These are phyloP conservation scores for Greenwoodochromis staneri DNA, from an alignment of 2,113 vertebrate species.

Conservation along the genomic window DNA sequence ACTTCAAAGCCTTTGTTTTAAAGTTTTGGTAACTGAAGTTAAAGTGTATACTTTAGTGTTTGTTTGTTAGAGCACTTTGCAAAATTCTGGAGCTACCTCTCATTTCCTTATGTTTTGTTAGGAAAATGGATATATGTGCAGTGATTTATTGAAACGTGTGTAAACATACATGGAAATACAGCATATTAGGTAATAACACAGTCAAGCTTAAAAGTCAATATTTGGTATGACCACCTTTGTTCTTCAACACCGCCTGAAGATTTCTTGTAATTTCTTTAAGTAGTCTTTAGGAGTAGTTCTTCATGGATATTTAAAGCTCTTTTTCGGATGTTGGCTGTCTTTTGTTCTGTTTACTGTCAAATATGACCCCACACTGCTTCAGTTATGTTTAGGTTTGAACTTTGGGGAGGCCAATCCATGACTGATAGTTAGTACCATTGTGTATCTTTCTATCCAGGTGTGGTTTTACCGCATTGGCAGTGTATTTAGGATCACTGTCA, in stretches of 20 bases:
- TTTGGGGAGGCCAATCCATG: background rate
- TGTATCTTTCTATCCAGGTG: background rate
- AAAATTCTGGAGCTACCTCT: background rate
- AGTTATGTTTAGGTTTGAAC: background rate
- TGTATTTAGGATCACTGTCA: background rate
- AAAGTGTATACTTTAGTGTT: background rate
- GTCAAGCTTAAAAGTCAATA: background rate
- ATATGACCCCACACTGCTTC: background rate
- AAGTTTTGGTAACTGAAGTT: background rate
- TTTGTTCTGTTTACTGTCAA: background rate
- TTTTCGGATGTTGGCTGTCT: background rate
- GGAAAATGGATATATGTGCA: background rate
- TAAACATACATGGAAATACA: background rate
- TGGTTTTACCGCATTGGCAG: background rate
- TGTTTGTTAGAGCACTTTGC: background rate
- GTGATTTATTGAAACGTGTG: background rate
- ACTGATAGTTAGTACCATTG: background rate
- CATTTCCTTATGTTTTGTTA: background rate
- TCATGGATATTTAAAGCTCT: background rate
- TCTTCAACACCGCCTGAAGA: background rate
- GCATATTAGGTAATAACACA: background rate
- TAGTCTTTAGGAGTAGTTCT: background rate
- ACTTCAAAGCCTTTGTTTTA: background rate
- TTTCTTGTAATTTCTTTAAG: background rate
- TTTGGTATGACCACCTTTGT: background rate